Conservation (phyloP, 2,888 invertebrate genomes). For the Rhagophthalmus giganteus region DNA sequence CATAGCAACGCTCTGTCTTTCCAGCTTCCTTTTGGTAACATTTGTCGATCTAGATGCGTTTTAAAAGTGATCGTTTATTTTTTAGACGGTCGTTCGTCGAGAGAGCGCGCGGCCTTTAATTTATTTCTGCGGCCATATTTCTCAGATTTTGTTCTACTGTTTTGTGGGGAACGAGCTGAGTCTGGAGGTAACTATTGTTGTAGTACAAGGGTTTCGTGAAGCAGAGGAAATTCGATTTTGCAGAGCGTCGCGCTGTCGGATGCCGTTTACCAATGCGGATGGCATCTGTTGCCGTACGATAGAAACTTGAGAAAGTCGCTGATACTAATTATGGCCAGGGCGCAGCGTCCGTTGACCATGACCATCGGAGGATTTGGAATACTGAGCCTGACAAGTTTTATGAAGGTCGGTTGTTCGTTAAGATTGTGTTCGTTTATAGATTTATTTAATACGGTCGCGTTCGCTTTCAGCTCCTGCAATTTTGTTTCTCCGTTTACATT, state of each 20-base stretch:
- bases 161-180: slow-evolving; percentile 4
- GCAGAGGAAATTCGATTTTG: no score
- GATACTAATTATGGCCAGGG: slow-evolving; percentile 6
- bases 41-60: no score
- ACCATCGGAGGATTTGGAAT: slow-evolving; percentile 9
- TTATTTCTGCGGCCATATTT: slow-evolving; percentile 6
- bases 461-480: background rate
- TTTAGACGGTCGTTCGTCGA: slow-evolving; percentile 3
- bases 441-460: no score
- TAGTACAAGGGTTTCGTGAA: background rate
- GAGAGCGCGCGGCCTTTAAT: background rate
- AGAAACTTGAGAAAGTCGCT: slow-evolving; percentile 4
- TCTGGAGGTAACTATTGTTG: slow-evolving; percentile 7
- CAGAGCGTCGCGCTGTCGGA: slow-evolving; percentile 3
- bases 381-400: slow-evolving; percentile 3
- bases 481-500: slow-evolving; percentile 4
- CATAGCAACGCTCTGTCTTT: slow-evolving; percentile 1
- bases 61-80: background rate
- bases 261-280: slow-evolving; percentile 6
- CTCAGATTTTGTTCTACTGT: slow-evolving; percentile 9
- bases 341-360: slow-evolving; percentile 5
- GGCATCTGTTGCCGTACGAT: slow-evolving; percentile 7
- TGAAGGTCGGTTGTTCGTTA: slow-evolving; percentile 7
- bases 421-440: background rate
- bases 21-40: slow-evolving; percentile 7